Evolutionary conservation across 1,140 invertebrate genomes (phyloP), one percentile per base, ranked within the genome.

Genomic region (Anastrepha obliqua): DNA sequence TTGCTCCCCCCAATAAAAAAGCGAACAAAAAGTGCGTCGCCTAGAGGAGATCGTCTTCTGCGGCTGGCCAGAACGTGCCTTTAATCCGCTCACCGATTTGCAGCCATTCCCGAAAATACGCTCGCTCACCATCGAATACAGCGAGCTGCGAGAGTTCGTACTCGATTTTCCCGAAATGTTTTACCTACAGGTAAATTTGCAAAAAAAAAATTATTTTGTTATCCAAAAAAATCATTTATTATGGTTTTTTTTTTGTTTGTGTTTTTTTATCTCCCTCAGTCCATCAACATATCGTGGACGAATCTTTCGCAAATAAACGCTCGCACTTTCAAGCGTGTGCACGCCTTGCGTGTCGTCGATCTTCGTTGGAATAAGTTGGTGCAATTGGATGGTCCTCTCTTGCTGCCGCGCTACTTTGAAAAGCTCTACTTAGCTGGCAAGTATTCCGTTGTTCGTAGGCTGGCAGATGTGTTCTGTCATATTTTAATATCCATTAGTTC

Each of bases 351-450:
- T 87, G 88, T 85, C 1, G 88, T 95, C 1, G 94, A 95, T 86
- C 89, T 95, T 44, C 92, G 94, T 87, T 94, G 94, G 90, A 95
- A 95, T 90, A 87, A 91, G 65, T 88, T 95, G 8, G 88, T 88
- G 4, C 89, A 92, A 9, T 90, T 95, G 59, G 91, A 94, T 74
- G 90, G 93, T 5, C 89, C 90, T 0, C 88, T 92, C 55, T 64
- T 94, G 2, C 89, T 94, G 88, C 88, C 90, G 5, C 86, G 90
- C 4, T 89, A 88, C 3, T 93, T 95, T 17, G 89, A 93, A 85
- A 88, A 93, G 1, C 87, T 95, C 20, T 92, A 94, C 89, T 89
- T 95, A 85, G 91, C 91, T 47, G 93, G 94, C 92, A 89, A 90
- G 89, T 87, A 60, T 89, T 81, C 89, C 47, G 29, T 47, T 7